Base-by-base conservation (phyloP, 2,888 invertebrate species). In the Pollenia angustigena region DNA sequence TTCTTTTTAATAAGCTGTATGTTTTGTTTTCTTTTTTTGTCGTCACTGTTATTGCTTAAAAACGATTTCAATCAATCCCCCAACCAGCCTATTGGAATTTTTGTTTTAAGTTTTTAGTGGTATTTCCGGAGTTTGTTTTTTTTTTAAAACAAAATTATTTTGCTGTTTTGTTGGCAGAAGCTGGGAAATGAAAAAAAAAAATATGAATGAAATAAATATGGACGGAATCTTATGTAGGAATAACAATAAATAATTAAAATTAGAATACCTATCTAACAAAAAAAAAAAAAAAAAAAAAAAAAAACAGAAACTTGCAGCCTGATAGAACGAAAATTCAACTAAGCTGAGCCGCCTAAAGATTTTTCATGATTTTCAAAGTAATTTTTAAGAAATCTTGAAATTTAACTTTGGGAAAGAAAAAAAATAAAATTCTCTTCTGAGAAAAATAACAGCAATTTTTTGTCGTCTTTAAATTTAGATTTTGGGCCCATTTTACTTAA, bases 41-140 rank as follows among this genome's bases (percentile, higher is more conserved):
- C 44, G 66, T 72, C 60, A 40, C 54, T 71, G 48, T 44, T 75
- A 56, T 80, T 81, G 52, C n/a, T 18, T n/a, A 46, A 50, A 44
- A 68, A 54, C 54, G 64, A 52, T 78, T 83, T 79, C 69, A 83
- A 87, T 52, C 32, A 60, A 85, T 56, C 16, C 42, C 23, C 14
- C 14, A 81, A 46, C 16, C 42, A 71, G 56, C 68, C 60, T 82
- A 81, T 71, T 66, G 78, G 83, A 80, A 74, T 79, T 54, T 75
- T 64, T 78, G 72, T 84, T 88, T 78, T 83, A 74, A 32, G 75
- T 90, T 74, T 46, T 91, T 90, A 90, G 90, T 18, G 18, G 18
- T 89, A 92, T 92, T 91, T 91, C 91, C 91, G 92, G 90, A 92
- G 91, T 88, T 90, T 90, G 52, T 54, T 71, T 80, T 50, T 52